Base-by-base conservation (phyloP, 1,140 invertebrate genomes). In the Bathynomus jamesi region DNA sequence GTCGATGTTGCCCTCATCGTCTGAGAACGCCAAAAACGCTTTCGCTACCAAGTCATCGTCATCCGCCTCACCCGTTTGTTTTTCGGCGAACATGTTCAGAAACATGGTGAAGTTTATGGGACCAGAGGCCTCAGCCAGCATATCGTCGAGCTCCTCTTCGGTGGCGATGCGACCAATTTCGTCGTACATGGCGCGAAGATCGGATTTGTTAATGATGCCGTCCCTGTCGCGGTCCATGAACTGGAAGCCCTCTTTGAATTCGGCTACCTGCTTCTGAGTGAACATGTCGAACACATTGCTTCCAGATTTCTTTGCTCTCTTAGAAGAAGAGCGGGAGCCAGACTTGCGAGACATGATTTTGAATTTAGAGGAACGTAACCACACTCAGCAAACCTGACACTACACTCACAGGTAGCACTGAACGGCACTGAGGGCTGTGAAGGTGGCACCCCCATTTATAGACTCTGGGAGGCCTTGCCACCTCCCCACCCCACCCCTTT, bases 161-260 rank as follows among this genome's bases (percentile, higher is more conserved):
- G 87, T 88, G 79, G 90, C 89, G 72, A 96, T 86, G 83, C 92
- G 91, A 85, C 96, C 96, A 72, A 98, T 88, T 78, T 91, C 91
- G 85, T 96, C 94, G 67, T 67, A 76, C 27, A 73, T 70, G 80
- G 91, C 90, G 82, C 94, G 91, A 80, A 99, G 87, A 85, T 99
- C 96, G 83, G 90, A 91, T 83, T 96, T 95, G 82, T 92, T 91
- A 82, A 99, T 92, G 85, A 98, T 91, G 80, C 95, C 94, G 84
- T 99, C 96, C 85, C 97, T 95, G 86, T 98, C 94, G 84, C 92
- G 90, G 86, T 99, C 96, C 90, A 99, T 99, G 81, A 99, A 89
- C 83, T 92, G 90, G 90, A 99, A 98, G 81, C 93, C 72, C 71
- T 79, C 74, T 80, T 82, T 96, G 87, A 96, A 96, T 84, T 95